Conservation (phyloP, 2,113 vertebrate genomes). For the Sinocyclocheilus maitianheensis region DNA sequence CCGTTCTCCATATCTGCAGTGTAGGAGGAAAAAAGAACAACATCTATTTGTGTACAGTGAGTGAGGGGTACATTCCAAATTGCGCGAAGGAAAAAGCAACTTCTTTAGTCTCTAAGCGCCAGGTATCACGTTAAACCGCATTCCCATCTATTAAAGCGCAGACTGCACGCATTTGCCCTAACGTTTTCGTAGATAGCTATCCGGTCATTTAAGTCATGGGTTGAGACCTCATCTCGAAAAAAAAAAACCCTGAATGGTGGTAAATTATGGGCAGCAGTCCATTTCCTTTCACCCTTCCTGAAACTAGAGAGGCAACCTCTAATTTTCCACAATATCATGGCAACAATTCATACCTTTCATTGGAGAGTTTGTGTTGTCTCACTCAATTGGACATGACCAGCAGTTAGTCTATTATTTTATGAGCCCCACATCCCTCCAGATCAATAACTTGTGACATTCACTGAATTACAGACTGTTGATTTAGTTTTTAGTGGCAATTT, state of each 20-base stretch:
- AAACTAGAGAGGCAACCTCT: background rate
- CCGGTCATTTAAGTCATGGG: slow-evolving; percentile 10
- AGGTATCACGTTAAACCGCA: slow-evolving; percentile 18
- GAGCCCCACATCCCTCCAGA: slow-evolving; percentile 14
- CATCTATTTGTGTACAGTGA: slow-evolving; percentile 20
- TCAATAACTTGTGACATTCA: slow-evolving; percentile 27
- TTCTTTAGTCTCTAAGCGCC: slow-evolving; percentile 28
- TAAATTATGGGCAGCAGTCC: slow-evolving; percentile 6
- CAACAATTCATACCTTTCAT: slow-evolving; percentile 3
- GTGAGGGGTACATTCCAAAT: slow-evolving; percentile 40
- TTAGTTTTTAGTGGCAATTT: background rate
- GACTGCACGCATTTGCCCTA: background rate
- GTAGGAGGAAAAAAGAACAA: background rate
- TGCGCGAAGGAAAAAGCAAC: slow-evolving; percentile 29
- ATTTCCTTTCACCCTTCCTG: slow-evolving; percentile 16
- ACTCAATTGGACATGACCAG: slow-evolving; percentile 33
- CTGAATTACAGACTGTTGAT: slow-evolving; percentile 13
- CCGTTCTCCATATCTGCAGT: slow-evolving; percentile 7
- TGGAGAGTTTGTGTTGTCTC: slow-evolving; percentile 9
- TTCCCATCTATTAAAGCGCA: background rate
- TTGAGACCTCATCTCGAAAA: background rate
- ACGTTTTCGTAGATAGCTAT: background rate
- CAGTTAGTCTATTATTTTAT: slow-evolving; percentile 25
- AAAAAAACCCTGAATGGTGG: background rate
- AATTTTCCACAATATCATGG: slow-evolving; percentile 10